phyloP scores from a whole-genome alignment of 2,113 vertebrate genomes.

The Psittacus erithacus region DNA sequence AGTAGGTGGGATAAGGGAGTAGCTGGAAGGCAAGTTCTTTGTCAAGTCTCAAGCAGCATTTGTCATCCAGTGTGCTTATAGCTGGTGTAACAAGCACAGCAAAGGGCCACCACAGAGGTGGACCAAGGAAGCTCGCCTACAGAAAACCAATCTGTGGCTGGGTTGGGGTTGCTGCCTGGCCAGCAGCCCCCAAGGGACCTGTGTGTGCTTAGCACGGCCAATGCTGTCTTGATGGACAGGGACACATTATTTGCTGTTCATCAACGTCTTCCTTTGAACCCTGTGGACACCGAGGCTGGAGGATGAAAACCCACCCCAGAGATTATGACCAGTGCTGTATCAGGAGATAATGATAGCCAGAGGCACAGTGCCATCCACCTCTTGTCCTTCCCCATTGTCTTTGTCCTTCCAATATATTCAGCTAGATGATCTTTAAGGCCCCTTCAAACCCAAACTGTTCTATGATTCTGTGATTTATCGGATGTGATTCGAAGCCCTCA shows the following conservation, averaged over 20 bases:
- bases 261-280: neutral
- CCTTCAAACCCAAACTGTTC: neutral
- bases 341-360: too few relatives aligned
- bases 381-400: neutral
- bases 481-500: fast-evolving
- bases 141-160: fast-evolving
- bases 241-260: fast-evolving
- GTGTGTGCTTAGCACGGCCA: fast-evolving
- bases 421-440: neutral
- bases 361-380: fast-evolving
- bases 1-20: neutral
- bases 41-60: neutral
- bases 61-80: neutral
- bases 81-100: fast-evolving
- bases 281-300: too few relatives aligned
- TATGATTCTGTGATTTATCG: neutral
- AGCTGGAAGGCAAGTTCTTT: neutral
- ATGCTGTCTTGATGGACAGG: neutral
- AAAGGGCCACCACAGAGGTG: fast-evolving
- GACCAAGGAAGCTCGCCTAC: neutral
- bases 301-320: neutral
- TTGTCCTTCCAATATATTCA: neutral
- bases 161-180: neutral
- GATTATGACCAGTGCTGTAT: fast-evolving
- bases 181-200: neutral